Evolutionary conservation across 2,113 vertebrate genomes (phyloP).

Genomic region (Ploceus nigricollis): DNA sequence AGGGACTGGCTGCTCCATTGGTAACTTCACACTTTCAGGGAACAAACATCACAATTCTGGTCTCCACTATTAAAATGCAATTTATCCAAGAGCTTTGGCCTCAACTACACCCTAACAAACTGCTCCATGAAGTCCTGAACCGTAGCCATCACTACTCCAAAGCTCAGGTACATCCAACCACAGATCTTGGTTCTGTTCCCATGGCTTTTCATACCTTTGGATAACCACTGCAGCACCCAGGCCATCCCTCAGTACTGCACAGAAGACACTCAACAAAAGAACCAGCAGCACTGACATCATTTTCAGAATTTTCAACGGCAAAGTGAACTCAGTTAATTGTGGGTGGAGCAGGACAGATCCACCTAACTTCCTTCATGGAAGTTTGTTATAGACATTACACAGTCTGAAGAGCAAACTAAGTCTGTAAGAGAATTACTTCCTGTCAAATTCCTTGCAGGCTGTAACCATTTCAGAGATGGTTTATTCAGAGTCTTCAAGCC

Average conservation of each 20-base stretch:
- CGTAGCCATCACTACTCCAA: neutral
- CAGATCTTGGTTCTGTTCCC: neutral
- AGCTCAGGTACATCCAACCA: neutral
- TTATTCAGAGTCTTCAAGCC: constrained; percentile 85
- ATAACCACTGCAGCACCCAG: neutral
- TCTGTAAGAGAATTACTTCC: constrained; percentile 74
- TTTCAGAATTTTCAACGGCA: neutral
- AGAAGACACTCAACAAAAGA: neutral
- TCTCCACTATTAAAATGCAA: neutral
- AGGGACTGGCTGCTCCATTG: neutral
- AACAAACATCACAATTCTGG: neutral
- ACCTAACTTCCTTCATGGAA: neutral
- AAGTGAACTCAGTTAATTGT: neutral
- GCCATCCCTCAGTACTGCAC: neutral
- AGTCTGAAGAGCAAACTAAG: neutral
- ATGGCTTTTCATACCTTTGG: neutral
- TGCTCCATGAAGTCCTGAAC: neutral
- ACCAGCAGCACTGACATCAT: neutral
- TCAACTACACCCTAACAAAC: neutral
- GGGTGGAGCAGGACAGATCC: neutral
- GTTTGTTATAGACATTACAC: neutral
- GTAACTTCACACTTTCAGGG: neutral
- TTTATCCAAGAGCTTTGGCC: neutral
- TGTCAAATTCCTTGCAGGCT: constrained; percentile 83
- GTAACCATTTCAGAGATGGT: constrained; percentile 81